Base-by-base conservation (phyloP, 1,140 invertebrate genomes). In the Hylaeus volcanicus region DNA sequence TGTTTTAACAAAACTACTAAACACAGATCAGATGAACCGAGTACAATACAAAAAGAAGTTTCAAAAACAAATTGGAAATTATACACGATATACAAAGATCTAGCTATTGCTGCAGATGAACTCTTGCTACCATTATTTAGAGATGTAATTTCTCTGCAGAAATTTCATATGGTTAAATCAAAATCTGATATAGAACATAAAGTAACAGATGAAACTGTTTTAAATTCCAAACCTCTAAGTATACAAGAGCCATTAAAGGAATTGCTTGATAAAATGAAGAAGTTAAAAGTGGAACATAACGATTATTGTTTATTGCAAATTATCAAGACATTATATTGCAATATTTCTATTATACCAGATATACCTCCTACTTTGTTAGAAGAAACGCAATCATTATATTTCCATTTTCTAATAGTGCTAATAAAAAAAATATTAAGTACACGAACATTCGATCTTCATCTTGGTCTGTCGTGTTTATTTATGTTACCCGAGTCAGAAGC, bases 391-490 rank as follows among this genome's bases (percentile, higher is more conserved):
- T 63, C 64, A 11, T 14, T 87, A n/a, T 77, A 90, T 15, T 61
- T 65, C 8, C 80, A 79, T 6, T 37, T 64, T 73, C 6, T 76
- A 41, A 73, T 11, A 4, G 80, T 56, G 12, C 74, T 91, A 14
- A 70, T 92, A 26, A 89, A 85, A 84, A 92, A 91, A 86, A 61
- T 93, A n/a, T 74, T 90, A 2, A 85, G 71, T 61, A 82, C 70
- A 26, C 86, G 81, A 58, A 76, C 71, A 15, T 87, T 92, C 58
- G 92, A 93, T 85, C 58, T 91, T 8, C 80, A 84, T 1, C 79
- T 91, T 8, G 89, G 91, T 60, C 65, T 92, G 4, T 79, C 82
- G n/a, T 91, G 89, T 82, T 79, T 91, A 1, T 90, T 89, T 72
- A 84, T 84, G 69, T 58, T 92, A 5, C 48, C 88, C 14, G 74